These are phyloP conservation scores for Perizoma affinitatum DNA, from an alignment of 2,888 invertebrate species.

Conservation along the genomic window DNA sequence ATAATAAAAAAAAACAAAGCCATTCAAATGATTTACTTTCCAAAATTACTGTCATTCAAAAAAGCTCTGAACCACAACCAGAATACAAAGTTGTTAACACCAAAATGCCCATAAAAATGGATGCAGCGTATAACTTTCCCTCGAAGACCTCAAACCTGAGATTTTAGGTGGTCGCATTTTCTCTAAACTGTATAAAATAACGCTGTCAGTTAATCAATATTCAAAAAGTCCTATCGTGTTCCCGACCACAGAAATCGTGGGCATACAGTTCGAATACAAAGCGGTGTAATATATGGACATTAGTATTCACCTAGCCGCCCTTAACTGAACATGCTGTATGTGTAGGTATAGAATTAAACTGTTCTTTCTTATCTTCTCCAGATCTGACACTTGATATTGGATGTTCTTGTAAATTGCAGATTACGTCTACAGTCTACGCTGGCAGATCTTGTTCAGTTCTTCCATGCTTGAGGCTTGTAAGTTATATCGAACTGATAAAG, in stretches of 20 bases:
- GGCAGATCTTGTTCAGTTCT: background rate
- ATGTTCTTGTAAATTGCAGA: conserved; percentile 26
- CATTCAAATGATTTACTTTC: conserved; percentile 29
- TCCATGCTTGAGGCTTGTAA: conserved; percentile 3
- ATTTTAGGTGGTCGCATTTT: conserved; percentile 50
- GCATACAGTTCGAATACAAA: conserved; percentile 70
- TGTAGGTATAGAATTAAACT: conserved; percentile 57
- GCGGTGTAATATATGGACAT: conserved; percentile 48
- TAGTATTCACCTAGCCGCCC: conserved; percentile 69
- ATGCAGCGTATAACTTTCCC: conserved; percentile 62
- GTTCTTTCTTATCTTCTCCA: conserved; percentile 53
- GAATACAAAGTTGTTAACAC: conserved; percentile 49
- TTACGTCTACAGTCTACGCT: conserved; percentile 2
- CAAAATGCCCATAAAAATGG: conserved; percentile 37
- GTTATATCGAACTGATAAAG: background rate
- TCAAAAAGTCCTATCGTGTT: conserved; percentile 66
- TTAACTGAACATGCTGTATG: conserved; percentile 65
- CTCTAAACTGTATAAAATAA: conserved; percentile 47
- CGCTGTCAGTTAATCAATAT: conserved; percentile 68
- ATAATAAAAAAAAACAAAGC: conserved; percentile 30
- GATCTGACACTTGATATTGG: conserved; percentile 48
- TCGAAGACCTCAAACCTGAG: conserved; percentile 44
- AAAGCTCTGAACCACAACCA: conserved; percentile 18
- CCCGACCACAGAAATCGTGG: conserved; percentile 79
- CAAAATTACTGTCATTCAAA: conserved; percentile 26